Conservation (phyloP, 1,140 invertebrate species). For the Agrilus planipennis region DNA sequence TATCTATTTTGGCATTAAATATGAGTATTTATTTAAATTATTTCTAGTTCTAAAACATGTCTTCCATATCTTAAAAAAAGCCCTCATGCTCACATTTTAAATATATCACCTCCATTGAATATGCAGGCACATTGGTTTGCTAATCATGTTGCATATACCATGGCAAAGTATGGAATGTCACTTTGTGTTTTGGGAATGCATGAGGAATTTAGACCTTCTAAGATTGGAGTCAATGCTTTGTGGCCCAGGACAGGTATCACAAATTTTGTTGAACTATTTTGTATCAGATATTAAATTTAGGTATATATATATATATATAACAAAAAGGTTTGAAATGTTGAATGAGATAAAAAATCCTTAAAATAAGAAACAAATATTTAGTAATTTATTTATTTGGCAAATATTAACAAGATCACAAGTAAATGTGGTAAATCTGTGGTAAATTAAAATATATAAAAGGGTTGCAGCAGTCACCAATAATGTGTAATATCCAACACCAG, state of each 20-base stretch:
- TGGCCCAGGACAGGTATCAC: slow-evolving; percentile 83
- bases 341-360: too few species aligned
- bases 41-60: slow-evolving; percentile 81
- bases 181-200: slow-evolving; percentile 97
- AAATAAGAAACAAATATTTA: too few species aligned
- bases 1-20: background rate
- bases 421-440: too few species aligned
- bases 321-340: too few species aligned
- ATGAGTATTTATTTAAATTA: slow-evolving; percentile 7
- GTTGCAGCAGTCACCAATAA: too few species aligned
- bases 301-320: too few species aligned
- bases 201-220: slow-evolving; percentile 72
- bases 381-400: too few species aligned
- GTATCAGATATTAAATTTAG: too few species aligned
- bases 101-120: slow-evolving; percentile 88
- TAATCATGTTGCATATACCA: slow-evolving; percentile 91
- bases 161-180: slow-evolving; percentile 99
- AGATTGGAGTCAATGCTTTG: slow-evolving; percentile 90
- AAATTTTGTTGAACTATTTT: background rate
- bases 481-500: too few species aligned
- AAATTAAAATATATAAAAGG: too few species aligned
- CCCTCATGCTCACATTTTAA: slow-evolving; percentile 90
- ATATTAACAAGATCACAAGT: too few species aligned
- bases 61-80: slow-evolving; percentile 82
- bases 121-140: slow-evolving; percentile 87